Evolutionary conservation across 2,797 vertebrate species (phyloP).

Genomic region (Benthosema pterotum): DNA sequence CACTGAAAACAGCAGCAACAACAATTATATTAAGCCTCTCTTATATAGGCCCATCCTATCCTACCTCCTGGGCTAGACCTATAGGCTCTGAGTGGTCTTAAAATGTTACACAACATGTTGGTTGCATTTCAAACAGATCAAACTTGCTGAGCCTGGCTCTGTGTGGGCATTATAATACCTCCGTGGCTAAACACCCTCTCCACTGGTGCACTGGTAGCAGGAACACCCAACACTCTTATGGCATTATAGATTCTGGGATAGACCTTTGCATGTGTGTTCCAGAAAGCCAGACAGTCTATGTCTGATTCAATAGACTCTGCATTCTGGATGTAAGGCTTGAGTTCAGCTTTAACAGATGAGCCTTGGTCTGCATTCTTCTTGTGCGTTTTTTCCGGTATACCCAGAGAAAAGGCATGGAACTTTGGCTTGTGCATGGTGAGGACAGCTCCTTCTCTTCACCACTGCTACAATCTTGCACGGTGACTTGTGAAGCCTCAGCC

Average conservation of each 20-base stretch:
- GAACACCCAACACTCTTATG: constrained; percentile 22
- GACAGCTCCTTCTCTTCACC: constrained; percentile 17
- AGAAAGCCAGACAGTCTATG: constrained; percentile 19
- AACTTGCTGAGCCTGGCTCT: background rate
- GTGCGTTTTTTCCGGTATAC: constrained; percentile 16
- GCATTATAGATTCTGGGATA: constrained; percentile 14
- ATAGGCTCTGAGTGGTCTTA: too few species aligned
- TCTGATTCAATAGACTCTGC: background rate
- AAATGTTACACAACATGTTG: background rate
- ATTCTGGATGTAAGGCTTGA: constrained; percentile 5
- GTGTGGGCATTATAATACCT: constrained; percentile 10
- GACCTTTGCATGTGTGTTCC: constrained; percentile 14
- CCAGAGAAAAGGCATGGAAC: constrained; percentile 26
- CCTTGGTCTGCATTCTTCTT: constrained; percentile 1
- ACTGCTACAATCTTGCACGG: constrained; percentile 12
- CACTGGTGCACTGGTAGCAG: too few species aligned
- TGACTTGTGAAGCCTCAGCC: constrained; percentile 16
- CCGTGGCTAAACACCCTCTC: too few species aligned
- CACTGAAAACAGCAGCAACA: too few species aligned
- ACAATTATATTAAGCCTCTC: too few species aligned
- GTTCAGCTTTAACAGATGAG: background rate
- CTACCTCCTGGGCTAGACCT: too few species aligned
- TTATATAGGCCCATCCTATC: too few species aligned
- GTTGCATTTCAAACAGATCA: constrained; percentile 10
- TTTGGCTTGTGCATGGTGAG: constrained; percentile 11